phyloP scores from a whole-genome alignment of 2,113 vertebrate genomes.

The Scytalopus superciliaris region DNA sequence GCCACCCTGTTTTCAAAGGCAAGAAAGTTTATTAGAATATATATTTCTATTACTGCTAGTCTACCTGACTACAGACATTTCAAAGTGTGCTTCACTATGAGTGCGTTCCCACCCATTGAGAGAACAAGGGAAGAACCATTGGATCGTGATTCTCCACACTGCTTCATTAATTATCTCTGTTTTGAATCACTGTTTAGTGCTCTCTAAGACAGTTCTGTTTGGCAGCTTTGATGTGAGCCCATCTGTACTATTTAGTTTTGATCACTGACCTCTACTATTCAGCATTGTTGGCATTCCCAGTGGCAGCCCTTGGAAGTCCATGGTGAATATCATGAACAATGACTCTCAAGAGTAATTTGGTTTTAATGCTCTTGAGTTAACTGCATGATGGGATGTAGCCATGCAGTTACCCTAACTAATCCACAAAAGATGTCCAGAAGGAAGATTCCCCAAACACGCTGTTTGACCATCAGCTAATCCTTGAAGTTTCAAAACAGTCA shows the following conservation, averaged over 20 bases:
- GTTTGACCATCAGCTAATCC: neutral
- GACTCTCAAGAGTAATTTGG: neutral
- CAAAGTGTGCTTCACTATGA: neutral
- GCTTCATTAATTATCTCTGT: neutral
- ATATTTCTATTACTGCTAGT: neutral
- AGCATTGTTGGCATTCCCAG: neutral
- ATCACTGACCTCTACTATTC: neutral
- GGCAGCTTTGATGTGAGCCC: neutral
- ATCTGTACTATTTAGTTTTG: neutral
- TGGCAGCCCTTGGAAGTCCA: neutral
- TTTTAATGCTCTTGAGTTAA: neutral
- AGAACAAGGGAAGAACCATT: neutral
- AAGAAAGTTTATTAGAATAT: neutral
- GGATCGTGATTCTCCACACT: neutral
- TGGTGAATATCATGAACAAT: neutral
- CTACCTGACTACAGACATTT: neutral
- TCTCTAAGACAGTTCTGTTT: neutral
- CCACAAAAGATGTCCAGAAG: neutral
- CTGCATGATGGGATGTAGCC: neutral
- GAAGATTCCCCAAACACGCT: neutral
- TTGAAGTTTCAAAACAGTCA: neutral
- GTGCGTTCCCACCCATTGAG: neutral
- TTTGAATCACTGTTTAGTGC: neutral
- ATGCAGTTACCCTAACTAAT: neutral
- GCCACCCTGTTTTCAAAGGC: neutral